Percentiles rank a stretch among this genome's conserved stretches.
Conservation (phyloP, 1,140 invertebrate genomes). For the Tetraneura akinire region DNA sequence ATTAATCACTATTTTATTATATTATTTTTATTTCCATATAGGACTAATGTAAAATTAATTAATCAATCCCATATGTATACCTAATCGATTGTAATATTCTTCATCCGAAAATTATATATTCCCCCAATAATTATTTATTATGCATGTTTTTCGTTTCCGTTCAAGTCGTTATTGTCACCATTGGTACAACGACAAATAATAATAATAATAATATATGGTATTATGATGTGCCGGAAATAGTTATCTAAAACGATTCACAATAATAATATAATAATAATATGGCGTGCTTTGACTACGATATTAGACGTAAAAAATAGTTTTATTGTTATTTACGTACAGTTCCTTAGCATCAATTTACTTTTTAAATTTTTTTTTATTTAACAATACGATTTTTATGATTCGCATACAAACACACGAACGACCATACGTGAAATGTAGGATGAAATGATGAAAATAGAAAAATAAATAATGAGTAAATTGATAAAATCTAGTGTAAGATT, state of each 20-base stretch:
- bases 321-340: background rate
- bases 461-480: too few relatives aligned
- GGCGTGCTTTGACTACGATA: background rate
- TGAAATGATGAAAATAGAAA: background rate
- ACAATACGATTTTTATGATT: background rate
- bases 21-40: background rate
- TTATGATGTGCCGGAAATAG: background rate
- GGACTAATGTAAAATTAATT: background rate
- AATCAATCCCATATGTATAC: background rate
- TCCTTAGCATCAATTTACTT: background rate
- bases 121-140: background rate
- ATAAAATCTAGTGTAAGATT: too few relatives aligned
- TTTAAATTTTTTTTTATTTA: background rate
- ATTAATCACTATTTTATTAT: too few relatives aligned
- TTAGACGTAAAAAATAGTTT: background rate
- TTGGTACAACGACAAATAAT: too few relatives aligned
- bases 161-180: too few relatives aligned
- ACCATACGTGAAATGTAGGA: background rate
- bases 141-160: background rate
- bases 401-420: background rate
- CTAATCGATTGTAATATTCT: too few relatives aligned
- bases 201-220: too few relatives aligned
- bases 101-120: background rate
- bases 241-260: conserved; percentile 3
- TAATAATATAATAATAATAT: too few relatives aligned